Evolutionary conservation across 2,113 vertebrate species (phyloP).

Genomic region (Corynorhinus townsendii): DNA sequence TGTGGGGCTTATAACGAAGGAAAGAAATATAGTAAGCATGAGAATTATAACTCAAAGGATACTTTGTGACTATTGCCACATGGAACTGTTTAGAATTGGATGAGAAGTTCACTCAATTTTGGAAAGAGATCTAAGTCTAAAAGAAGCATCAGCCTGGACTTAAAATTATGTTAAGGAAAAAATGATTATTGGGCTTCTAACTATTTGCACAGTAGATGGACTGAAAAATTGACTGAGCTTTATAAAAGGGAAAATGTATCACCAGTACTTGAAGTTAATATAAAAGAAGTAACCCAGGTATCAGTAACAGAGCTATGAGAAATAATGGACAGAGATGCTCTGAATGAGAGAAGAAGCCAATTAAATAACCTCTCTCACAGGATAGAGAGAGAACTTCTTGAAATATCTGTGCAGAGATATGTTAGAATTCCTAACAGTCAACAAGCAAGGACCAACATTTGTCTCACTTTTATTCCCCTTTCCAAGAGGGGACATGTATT

Average conservation of each 20-base stretch:
- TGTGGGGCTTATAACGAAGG: not conserved
- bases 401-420: not conserved
- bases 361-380: not conserved
- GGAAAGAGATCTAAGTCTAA: not conserved
- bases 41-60: not conserved
- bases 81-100: not conserved
- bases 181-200: not conserved
- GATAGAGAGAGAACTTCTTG: not conserved
- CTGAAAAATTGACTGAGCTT: not conserved
- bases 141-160: not conserved
- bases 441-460: not conserved
- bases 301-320: not conserved
- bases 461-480: not conserved
- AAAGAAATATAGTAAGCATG: not conserved
- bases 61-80: not conserved
- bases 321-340: not conserved
- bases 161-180: not conserved
- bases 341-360: not conserved
- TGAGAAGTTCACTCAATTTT: not conserved
- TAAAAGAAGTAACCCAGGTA: not conserved
- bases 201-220: not conserved
- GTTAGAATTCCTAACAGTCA: not conserved
- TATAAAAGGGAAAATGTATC: not conserved
- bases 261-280: not conserved
- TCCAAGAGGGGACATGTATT: not conserved